A percentile compares a stretch with the other conserved stretches of the same genome.
Evolutionary conservation across 2,113 vertebrate species (phyloP).

Genomic region (Gnathonemus longibarbis): DNA sequence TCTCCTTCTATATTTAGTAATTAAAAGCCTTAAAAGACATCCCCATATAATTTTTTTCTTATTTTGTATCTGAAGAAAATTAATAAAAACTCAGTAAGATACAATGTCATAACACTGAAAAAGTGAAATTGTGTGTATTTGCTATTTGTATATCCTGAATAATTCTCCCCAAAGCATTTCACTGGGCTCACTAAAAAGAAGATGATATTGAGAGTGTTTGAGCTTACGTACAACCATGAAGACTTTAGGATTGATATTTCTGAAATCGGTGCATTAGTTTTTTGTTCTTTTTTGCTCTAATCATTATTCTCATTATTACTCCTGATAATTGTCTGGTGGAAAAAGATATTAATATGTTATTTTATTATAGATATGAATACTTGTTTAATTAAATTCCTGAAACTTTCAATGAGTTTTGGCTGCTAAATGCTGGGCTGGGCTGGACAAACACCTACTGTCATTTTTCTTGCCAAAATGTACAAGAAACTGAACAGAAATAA

Average conservation of each 20-base stretch:
- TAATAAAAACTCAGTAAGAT: neutral
- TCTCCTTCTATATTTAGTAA: neutral
- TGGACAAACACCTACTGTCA: neutral
- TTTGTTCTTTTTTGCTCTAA: neutral
- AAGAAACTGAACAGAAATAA: neutral
- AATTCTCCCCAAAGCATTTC: neutral
- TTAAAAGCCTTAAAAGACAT: neutral
- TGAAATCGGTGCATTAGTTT: neutral
- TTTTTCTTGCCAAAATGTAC: neutral
- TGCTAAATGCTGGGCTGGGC: neutral
- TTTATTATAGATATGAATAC: neutral
- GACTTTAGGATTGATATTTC: neutral
- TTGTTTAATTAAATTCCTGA: neutral
- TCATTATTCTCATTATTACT: neutral
- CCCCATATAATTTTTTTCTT: neutral
- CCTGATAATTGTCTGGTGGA: neutral
- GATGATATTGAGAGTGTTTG: neutral
- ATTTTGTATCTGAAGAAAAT: neutral
- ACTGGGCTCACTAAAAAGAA: neutral
- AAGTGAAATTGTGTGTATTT: neutral
- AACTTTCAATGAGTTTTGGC: neutral
- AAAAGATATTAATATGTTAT: neutral
- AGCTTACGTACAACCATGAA: neutral
- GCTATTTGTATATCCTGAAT: neutral
- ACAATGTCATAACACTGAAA: neutral